phyloP scores from a whole-genome alignment of 2,888 invertebrate species.

The Agriopis leucophaearia region DNA sequence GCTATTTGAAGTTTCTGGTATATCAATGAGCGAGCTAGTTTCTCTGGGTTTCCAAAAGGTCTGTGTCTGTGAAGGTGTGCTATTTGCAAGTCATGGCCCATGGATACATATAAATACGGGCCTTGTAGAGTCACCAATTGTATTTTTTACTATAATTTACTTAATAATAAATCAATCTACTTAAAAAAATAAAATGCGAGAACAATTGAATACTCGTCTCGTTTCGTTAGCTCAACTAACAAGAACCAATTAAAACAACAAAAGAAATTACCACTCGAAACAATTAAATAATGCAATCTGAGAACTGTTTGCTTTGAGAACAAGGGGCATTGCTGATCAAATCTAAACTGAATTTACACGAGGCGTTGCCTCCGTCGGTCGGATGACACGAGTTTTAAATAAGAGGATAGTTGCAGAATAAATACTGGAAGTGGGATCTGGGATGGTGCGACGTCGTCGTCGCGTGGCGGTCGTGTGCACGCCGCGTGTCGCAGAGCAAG shows the following conservation, averaged over 20 bases:
- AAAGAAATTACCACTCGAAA: slow-evolving; percentile 56
- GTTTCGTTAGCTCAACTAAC: slow-evolving; percentile 22
- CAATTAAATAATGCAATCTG: slow-evolving; percentile 83
- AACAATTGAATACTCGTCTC: neutral
- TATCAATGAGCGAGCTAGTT: neutral
- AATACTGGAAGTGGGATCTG: slow-evolving; percentile 70
- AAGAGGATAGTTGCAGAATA: slow-evolving; percentile 81
- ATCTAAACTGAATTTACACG: slow-evolving; percentile 79
- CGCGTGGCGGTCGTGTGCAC: slow-evolving; percentile 64
- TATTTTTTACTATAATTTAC: too few species aligned
- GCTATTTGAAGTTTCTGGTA: neutral
- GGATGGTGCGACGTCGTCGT: slow-evolving; percentile 48
- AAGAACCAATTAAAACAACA: slow-evolving; percentile 27
- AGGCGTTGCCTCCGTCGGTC: slow-evolving; percentile 63
- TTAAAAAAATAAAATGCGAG: neutral
- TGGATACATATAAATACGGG: too few species aligned
- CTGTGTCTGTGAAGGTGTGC: too few species aligned
- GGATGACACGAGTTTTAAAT: slow-evolving; percentile 77
- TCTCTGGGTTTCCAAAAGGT: neutral
- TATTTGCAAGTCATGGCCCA: too few species aligned
- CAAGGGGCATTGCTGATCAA: slow-evolving; percentile 68
- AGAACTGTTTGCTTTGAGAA: slow-evolving; percentile 72
- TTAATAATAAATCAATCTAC: neutral
- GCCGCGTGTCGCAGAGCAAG: slow-evolving; percentile 63
- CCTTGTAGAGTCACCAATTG: too few species aligned